These are phyloP conservation scores for Subacronicta megacephala DNA, from an alignment of 2,888 invertebrate genomes.

Conservation along the genomic window DNA sequence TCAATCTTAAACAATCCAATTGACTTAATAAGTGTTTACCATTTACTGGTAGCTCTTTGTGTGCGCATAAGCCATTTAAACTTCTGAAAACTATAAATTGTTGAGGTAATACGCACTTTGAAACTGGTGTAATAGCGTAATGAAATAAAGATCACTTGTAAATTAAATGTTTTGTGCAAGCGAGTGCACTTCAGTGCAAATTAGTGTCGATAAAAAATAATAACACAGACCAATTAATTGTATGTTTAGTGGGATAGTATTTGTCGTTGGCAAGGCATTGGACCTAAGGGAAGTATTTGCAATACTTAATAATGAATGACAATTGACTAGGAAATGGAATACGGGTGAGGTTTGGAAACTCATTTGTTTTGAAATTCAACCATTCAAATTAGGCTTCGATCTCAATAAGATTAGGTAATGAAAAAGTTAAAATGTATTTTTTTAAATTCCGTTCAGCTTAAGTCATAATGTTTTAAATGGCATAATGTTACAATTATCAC, in stretches of 20 bases:
- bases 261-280: conserved; percentile 29
- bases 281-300: conserved; percentile 15
- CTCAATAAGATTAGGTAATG: too few species aligned
- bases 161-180: conserved; percentile 41
- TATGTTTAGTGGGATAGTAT: conserved; percentile 22
- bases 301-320: conserved; percentile 9
- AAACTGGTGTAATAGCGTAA: conserved; percentile 34
- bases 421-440: too few species aligned
- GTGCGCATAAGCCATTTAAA: conserved; percentile 20
- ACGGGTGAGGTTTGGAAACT: neutral
- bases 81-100: conserved; percentile 33
- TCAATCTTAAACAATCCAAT: conserved; percentile 35
- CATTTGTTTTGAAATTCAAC: conserved; percentile 1
- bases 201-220: conserved; percentile 64
- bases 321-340: conserved; percentile 10
- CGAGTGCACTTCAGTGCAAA: conserved; percentile 45
- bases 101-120: conserved; percentile 24
- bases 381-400: neutral
- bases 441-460: too few species aligned
- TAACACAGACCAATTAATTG: conserved; percentile 41
- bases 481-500: too few species aligned
- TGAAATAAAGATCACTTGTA: conserved; percentile 38
- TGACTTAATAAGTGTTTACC: conserved; percentile 30
- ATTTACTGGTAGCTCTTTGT: conserved; percentile 5
- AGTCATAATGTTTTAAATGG: too few species aligned